These are phyloP conservation scores for Alfaro cultratus DNA, from an alignment of 2,797 vertebrate genomes.

Conservation along the genomic window DNA sequence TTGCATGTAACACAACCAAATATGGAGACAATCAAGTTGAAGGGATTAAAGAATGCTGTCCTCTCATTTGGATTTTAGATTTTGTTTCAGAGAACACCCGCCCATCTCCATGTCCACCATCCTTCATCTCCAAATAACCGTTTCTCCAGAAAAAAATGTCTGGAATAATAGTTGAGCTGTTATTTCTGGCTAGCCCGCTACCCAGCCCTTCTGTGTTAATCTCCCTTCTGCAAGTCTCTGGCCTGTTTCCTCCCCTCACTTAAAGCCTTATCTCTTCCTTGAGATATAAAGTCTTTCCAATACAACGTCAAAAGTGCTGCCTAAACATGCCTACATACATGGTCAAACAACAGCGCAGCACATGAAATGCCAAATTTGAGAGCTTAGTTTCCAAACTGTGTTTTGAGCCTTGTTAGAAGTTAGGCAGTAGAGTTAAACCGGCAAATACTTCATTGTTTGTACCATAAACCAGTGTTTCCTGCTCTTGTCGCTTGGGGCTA, in stretches of 20 bases:
- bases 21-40: neutral
- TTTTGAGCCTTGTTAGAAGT: neutral
- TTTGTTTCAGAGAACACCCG: neutral
- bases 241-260: conserved; percentile 32
- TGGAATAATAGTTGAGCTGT: conserved; percentile 47
- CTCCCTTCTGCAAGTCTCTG: conserved; percentile 42
- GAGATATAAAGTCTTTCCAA: conserved; percentile 45
- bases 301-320: neutral
- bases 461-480: neutral
- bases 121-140: conserved; percentile 27
- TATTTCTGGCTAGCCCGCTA: conserved; percentile 55
- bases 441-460: neutral
- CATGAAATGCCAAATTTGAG: neutral
- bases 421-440: neutral
- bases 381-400: neutral
- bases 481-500: neutral
- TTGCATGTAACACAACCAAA: neutral
- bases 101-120: neutral
- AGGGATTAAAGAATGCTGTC: neutral
- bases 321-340: conserved; percentile 21
- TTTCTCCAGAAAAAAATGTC: conserved; percentile 33
- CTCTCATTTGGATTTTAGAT: neutral
- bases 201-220: conserved; percentile 39
- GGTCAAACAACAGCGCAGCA: neutral
- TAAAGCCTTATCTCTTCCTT: conserved; percentile 57